Conservation (phyloP, 2,797 vertebrate genomes). For the Mergus octosetaceus region DNA sequence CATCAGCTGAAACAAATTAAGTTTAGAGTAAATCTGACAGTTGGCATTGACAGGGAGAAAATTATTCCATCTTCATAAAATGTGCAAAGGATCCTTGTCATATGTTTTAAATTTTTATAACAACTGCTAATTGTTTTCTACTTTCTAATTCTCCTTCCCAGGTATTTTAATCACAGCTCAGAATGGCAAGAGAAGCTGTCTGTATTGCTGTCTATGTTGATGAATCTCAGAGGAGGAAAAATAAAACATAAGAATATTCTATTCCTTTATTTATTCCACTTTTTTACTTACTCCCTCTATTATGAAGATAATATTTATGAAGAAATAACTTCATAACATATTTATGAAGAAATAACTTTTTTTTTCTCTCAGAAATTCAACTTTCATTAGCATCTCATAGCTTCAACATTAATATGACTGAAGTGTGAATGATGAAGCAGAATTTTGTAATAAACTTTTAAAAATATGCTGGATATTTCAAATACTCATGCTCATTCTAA, state of each 20-base stretch:
- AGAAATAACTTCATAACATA: not conserved
- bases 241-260: not conserved
- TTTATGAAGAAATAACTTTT: not conserved
- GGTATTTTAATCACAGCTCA: not conserved
- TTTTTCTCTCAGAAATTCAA: no score
- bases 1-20: not conserved
- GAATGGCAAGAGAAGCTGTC: not conserved
- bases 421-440: not conserved
- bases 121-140: not conserved
- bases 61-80: not conserved
- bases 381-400: not conserved
- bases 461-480: not conserved
- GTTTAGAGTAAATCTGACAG: not conserved
- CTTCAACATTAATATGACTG: not conserved
- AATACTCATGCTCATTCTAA: not conserved
- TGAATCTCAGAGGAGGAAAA: not conserved
- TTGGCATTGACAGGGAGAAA: not conserved
- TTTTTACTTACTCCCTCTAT: not conserved
- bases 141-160: not conserved
- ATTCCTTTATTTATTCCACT: not conserved
- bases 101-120: not conserved
- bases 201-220: not conserved
- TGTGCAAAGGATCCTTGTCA: not conserved
- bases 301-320: not conserved
- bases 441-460: not conserved